These are phyloP conservation scores for Hyposoter dolosus DNA, from an alignment of 2,888 invertebrate species.

Conservation along the genomic window DNA sequence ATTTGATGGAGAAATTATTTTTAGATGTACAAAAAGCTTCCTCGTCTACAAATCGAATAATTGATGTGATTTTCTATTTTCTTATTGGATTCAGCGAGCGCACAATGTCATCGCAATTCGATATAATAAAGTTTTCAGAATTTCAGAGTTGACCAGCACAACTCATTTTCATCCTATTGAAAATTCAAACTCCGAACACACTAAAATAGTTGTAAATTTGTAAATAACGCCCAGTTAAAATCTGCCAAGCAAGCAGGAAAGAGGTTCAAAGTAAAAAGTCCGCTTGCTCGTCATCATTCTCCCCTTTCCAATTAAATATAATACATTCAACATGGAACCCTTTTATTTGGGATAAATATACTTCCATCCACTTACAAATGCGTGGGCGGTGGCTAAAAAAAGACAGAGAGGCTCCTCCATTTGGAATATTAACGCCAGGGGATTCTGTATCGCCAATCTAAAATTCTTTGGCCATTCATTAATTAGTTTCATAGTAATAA, in stretches of 20 bases:
- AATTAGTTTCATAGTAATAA: neutral
- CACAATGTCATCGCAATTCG: neutral
- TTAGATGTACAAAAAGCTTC: neutral
- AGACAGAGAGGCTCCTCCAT: neutral
- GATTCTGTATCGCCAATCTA: neutral
- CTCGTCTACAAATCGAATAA: neutral
- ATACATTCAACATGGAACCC: neutral
- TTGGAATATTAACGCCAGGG: slow-evolving; percentile 3
- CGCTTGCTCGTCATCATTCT: neutral
- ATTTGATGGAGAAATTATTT: neutral
- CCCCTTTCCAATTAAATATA: neutral
- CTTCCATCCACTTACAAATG: neutral
- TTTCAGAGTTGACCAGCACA: neutral
- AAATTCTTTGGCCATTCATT: slow-evolving; percentile 3
- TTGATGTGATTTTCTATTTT: neutral
- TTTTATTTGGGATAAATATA: neutral
- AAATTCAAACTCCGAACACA: neutral
- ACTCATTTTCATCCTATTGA: neutral
- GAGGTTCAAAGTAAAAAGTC: neutral
- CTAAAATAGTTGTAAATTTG: neutral
- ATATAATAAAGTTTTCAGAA: neutral
- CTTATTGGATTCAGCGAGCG: neutral
- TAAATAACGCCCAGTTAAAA: neutral
- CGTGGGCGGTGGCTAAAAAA: neutral
- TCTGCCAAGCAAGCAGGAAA: neutral